Evolutionary conservation across 2,888 invertebrate species (phyloP), one percentile per base, ranked within the genome.

Genomic region (Dermolepida albohirtum): DNA sequence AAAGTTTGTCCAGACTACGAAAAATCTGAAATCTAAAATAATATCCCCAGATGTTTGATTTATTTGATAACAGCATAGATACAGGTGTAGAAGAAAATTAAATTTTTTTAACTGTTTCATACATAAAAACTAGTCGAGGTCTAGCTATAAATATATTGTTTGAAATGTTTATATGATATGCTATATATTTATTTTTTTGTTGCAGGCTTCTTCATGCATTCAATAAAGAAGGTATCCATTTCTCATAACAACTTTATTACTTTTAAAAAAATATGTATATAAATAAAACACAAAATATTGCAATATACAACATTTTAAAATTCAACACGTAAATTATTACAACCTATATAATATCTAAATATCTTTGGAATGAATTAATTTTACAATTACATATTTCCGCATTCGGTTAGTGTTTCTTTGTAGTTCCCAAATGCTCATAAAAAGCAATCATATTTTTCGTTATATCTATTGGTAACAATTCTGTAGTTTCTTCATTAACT

Each of bases 221-320:
- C 81, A 98, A 98, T 84, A 87, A 89, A 64, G 92, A 92, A 82
- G 97, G 96, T 78, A 92, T 98, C 81, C 98, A 98, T 86, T 98
- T 98, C 85, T 88, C 92, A 70, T 92, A 83, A 50, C 57, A 59
- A 34, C 49, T 47, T 64, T 17, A 67, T 64, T 43, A 64, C 55
- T 57, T 66, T 68, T 52, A 68, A 22, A 68, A 66, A 66, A 57
- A 64, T 55, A 68, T 67, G 66, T 68, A 65, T 72, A 49, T 67
- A 71, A 47, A 70, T 70, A 68, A 65, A 64, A 66, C 66, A 62
- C 43, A 63, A 69, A 55, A 52, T 67, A 27, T 47, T 67, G 44
- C 54, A 67, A 47, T 51, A 57, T 67, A 62, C 49, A 49, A 14
- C 12, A 34, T 62, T 11, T 29, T 64, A 64, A 64, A 71, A 70